These are phyloP conservation scores for Pangasius macronema DNA, from an alignment of 2,797 vertebrate genomes.

Conservation along the genomic window DNA sequence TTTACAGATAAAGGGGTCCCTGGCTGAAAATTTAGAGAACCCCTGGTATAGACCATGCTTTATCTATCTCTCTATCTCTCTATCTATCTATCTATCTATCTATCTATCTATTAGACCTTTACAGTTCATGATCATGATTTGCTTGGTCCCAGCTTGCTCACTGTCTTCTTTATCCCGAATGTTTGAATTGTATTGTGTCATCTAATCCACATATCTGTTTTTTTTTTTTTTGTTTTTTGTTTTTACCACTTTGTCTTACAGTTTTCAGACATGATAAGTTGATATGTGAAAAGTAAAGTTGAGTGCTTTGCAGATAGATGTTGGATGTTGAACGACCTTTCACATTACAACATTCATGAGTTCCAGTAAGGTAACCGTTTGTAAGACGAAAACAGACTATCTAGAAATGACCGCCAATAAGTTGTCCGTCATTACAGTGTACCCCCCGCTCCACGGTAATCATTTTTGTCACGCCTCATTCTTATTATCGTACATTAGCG, in stretches of 20 bases:
- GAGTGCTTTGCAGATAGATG: not conserved
- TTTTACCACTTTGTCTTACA: not conserved
- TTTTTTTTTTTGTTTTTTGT: not conserved
- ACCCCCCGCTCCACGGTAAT: slow-evolving; percentile 89
- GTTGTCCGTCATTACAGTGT: too few relatives aligned
- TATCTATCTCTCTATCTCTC: too few relatives aligned
- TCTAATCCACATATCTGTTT: not conserved
- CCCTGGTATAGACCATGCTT: not conserved
- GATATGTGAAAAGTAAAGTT: not conserved
- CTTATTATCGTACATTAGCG: not conserved
- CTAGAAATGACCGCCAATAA: too few relatives aligned
- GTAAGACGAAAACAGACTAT: too few relatives aligned
- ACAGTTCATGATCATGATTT: slow-evolving; percentile 2
- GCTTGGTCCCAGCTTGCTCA: not conserved
- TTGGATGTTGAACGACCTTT: not conserved
- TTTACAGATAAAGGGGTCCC: not conserved
- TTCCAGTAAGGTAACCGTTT: too few relatives aligned
- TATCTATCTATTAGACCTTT: not conserved
- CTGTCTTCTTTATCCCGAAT: not conserved
- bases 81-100: too few relatives aligned
- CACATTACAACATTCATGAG: slow-evolving; percentile 21
- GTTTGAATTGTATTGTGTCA: not conserved
- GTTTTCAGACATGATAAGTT: not conserved
- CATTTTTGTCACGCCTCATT: slow-evolving; percentile 46
- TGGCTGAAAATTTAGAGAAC: not conserved